Evolutionary conservation across 2,797 vertebrate species (phyloP), one percentile per base, ranked within the genome.

Genomic region (Dicrostonyx torquatus): DNA sequence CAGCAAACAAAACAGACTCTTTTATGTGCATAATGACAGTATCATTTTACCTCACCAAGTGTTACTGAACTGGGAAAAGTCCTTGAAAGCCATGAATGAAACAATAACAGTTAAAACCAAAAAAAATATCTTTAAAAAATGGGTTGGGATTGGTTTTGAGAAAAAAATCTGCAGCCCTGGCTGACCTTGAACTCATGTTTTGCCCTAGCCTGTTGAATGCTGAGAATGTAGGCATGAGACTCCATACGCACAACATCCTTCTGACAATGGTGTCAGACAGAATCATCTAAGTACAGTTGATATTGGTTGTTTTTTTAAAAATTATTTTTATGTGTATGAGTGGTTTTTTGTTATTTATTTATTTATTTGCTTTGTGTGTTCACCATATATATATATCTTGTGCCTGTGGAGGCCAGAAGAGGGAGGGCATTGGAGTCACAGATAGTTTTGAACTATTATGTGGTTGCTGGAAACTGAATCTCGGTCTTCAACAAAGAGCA

Each of bases 1-100:
- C 98, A 97, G 97, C 87, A 97, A 98, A 95, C 58, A 60, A 96
- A 97, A 82, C 91, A 95, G 96, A 97, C 97, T 95, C 87, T 62
- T 93, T 60, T 22, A 29, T 13, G 53, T 40, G 80, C 73, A 87
- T 93, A 95, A 13, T 82, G 76, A 72, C 37, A 91, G 20, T 78
- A 9, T 17, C 31, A 18, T 95, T 96, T 94, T 87, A 60, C 73
- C 40, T 83, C 92, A 43, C 24, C 0, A 6, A 91, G 73, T 64
- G 22, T 53, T 50, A 78, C 15, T 12, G 9, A 37, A 17, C n/a
- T 70, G 77, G 75, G 73, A 75, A 93, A 85, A 80, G 89, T 64
- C 20, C n/a, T 48, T 92, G 34, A 75, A 93, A 89, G 14, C 43
- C 48, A 45, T 66, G 62, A 50, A 84, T 4, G 62, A 55, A 58